phyloP scores from a whole-genome alignment of 2,888 invertebrate genomes.

The Neocrepidodera transversa region DNA sequence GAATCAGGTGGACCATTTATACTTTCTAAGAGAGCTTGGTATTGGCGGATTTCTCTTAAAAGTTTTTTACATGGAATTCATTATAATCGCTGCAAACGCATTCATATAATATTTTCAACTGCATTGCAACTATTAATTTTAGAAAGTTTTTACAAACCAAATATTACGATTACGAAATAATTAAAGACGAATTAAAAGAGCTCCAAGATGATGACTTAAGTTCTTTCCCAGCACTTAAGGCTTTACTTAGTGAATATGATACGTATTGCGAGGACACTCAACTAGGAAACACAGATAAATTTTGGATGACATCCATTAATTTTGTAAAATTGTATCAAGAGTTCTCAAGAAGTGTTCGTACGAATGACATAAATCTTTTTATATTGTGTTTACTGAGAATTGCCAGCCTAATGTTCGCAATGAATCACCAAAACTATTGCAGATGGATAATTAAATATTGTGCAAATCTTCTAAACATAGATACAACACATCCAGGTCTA shows the following conservation, averaged over 20 bases:
- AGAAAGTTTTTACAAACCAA: too few relatives aligned
- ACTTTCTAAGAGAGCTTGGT: constrained; percentile 8
- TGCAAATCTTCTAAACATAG: too few relatives aligned
- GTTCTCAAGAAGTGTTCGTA: too few relatives aligned
- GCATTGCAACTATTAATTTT: neutral
- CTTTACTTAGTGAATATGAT: neutral
- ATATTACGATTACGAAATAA: neutral
- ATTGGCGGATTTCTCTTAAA: constrained; percentile 16
- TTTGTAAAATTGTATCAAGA: too few relatives aligned
- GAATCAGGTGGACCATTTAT: constrained; percentile 17
- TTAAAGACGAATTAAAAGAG: constrained; percentile 16
- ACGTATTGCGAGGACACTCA: neutral
- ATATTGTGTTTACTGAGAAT: too few relatives aligned
- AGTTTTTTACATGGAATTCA: constrained; percentile 20
- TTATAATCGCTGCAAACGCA: too few relatives aligned
- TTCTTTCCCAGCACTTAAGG: constrained; percentile 12
- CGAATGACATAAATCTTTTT: too few relatives aligned
- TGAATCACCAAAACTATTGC: constrained; percentile 26
- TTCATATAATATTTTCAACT: neutral
- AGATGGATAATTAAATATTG: constrained; percentile 25
- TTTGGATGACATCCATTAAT: too few relatives aligned
- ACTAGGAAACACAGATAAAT: constrained; percentile 13
- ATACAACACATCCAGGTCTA: too few relatives aligned
- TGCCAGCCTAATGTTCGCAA: too few relatives aligned
- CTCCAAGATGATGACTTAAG: constrained; percentile 2